A percentile compares a stretch with the other conserved stretches of the same genome.
Conservation (phyloP, 53 echinoderm and acorn worm species). For the Actinopyga echinites region DNA sequence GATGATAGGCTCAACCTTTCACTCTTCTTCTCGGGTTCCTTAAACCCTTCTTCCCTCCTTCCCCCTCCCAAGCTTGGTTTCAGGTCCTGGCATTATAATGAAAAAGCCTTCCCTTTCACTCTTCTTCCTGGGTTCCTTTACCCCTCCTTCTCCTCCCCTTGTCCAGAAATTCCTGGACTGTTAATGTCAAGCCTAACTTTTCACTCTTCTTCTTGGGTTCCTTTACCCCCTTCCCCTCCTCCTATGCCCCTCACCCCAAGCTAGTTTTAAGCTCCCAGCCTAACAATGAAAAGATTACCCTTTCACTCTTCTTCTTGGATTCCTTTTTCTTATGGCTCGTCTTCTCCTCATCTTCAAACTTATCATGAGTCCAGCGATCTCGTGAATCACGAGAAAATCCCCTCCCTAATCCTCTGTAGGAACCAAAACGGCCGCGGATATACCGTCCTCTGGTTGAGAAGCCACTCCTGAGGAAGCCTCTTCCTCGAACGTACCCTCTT, state of each 20-base stretch:
- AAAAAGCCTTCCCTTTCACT: not conserved
- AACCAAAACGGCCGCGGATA: conserved; percentile 1
- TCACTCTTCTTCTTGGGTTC: too few relatives aligned
- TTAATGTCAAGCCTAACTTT: too few relatives aligned
- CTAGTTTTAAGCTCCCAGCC: not conserved
- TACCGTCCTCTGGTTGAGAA: not conserved
- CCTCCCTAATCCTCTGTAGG: not conserved
- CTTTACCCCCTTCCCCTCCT: not conserved
- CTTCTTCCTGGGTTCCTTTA: not conserved
- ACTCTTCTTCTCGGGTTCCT: not conserved
- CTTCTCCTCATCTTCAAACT: conserved; percentile 57
- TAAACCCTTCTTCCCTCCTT: not conserved
- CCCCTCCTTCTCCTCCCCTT: not conserved
- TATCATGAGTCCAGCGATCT: conserved; percentile 59
- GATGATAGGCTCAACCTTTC: not conserved
- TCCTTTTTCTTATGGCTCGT: not conserved
- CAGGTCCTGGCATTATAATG: not conserved
- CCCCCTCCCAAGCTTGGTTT: not conserved
- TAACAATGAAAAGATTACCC: not conserved
- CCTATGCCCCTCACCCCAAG: not conserved
- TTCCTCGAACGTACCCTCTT: conserved; percentile 44
- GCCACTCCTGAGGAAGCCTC: conserved; percentile 28
- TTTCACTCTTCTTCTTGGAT: conserved; percentile 29
- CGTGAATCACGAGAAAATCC: not conserved
- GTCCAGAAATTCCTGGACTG: too few relatives aligned